These are phyloP conservation scores for Triplophysa siluroides DNA, from an alignment of 2,113 vertebrate genomes.

Conservation along the genomic window DNA sequence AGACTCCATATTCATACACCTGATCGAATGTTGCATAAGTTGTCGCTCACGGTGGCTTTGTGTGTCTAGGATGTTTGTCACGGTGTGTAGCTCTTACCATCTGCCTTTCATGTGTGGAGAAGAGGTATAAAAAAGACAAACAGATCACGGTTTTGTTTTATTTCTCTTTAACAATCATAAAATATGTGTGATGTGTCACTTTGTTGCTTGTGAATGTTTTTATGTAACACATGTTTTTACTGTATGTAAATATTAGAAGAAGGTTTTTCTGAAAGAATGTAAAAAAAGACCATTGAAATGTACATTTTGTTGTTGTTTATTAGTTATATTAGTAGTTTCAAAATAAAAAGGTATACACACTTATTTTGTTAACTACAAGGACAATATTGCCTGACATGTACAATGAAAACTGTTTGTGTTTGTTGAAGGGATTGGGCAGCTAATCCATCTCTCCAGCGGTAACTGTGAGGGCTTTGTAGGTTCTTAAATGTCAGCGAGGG, in stretches of 20 bases:
- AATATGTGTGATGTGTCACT: background rate
- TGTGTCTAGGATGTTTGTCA: conserved; percentile 30
- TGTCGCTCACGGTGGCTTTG: conserved; percentile 15
- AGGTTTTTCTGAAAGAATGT: too few relatives aligned
- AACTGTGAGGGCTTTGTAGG: conserved; percentile 53
- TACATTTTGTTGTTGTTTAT: too few relatives aligned
- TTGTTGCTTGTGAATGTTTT: too few relatives aligned
- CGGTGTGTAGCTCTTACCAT: conserved; percentile 28
- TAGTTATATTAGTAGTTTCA: too few relatives aligned
- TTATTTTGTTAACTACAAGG: background rate
- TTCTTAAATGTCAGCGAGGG: conserved; percentile 67
- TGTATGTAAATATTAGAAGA: too few relatives aligned
- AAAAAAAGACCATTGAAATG: too few relatives aligned
- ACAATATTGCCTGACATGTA: background rate
- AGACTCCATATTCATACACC: conserved; percentile 42
- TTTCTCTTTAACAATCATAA: background rate
- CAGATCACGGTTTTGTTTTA: background rate
- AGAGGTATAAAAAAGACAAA: background rate
- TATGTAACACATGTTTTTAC: background rate
- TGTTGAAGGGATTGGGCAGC: conserved; percentile 15
- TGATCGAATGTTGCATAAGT: conserved; percentile 6
- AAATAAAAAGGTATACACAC: too few relatives aligned
- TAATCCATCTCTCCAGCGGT: conserved; percentile 36
- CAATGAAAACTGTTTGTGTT: conserved; percentile 18
- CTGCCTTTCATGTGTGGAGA: conserved; percentile 23